phyloP scores from a whole-genome alignment of 2,888 invertebrate genomes.

The Ophion slaviceki region DNA sequence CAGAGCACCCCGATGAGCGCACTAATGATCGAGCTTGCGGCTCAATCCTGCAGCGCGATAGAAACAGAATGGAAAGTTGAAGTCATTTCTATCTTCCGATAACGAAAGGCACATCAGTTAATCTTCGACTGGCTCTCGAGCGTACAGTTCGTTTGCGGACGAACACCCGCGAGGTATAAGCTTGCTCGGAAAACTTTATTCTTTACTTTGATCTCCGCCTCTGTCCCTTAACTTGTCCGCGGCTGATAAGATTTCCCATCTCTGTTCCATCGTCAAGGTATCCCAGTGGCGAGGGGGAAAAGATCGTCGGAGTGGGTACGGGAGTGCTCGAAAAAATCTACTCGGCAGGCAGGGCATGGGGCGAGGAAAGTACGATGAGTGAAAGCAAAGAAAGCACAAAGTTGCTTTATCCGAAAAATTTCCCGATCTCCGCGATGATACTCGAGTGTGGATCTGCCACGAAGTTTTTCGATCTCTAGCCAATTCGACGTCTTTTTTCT shows the following conservation, averaged over 20 bases:
- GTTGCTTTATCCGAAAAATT: constrained; percentile 22
- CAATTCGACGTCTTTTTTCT: background rate
- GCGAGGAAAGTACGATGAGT: background rate
- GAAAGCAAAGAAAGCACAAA: background rate
- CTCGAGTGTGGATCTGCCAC: background rate
- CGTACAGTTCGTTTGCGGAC: background rate
- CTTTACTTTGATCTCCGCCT: constrained; percentile 2
- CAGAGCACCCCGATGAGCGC: no score
- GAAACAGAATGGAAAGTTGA: no score
- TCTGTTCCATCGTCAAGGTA: constrained; percentile 3
- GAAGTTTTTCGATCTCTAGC: background rate
- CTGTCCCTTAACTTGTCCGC: constrained; percentile 1
- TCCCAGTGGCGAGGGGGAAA: background rate
- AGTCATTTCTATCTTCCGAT: no score
- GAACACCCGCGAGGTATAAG: background rate
- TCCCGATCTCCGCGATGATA: background rate
- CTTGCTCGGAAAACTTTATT: constrained; percentile 2
- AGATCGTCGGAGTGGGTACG: background rate
- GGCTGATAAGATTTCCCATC: constrained; percentile 2
- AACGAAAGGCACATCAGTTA: background rate
- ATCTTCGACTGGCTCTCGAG: no score
- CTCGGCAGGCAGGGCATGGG: background rate
- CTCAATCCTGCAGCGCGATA: no score
- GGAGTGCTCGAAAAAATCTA: background rate
- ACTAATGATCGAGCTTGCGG: no score